phyloP scores from a whole-genome alignment of 2,113 vertebrate species.

The Mesoclemmys tuberculata region DNA sequence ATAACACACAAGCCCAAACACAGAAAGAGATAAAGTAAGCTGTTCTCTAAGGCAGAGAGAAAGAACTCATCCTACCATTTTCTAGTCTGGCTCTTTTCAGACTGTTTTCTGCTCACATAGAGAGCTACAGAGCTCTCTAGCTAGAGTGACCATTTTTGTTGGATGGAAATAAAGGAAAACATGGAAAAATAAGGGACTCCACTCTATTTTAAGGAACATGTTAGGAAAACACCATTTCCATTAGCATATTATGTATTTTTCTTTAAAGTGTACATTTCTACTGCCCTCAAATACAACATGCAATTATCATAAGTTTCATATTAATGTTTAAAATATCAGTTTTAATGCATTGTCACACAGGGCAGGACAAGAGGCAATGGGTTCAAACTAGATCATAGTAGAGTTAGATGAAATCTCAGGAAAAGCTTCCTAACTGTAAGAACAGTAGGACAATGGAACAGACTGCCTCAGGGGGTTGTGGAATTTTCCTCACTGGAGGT shows the following conservation, averaged over 20 bases:
- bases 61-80: neutral
- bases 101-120: neutral
- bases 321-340: neutral
- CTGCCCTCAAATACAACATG: neutral
- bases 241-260: neutral
- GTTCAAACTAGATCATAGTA: neutral
- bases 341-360: neutral
- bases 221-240: neutral
- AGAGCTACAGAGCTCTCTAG: neutral
- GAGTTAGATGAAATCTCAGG: neutral
- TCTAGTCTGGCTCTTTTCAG: neutral
- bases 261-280: neutral
- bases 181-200: neutral
- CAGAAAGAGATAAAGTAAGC: neutral
- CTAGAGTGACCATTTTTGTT: neutral
- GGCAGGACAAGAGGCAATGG: neutral
- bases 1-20: no score
- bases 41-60: neutral
- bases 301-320: neutral
- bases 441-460: neutral
- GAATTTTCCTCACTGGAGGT: neutral
- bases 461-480: neutral
- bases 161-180: neutral
- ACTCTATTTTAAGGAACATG: neutral
- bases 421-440: neutral